phyloP scores from a whole-genome alignment of 1,140 invertebrate species.

The Brachionus koreanus region DNA sequence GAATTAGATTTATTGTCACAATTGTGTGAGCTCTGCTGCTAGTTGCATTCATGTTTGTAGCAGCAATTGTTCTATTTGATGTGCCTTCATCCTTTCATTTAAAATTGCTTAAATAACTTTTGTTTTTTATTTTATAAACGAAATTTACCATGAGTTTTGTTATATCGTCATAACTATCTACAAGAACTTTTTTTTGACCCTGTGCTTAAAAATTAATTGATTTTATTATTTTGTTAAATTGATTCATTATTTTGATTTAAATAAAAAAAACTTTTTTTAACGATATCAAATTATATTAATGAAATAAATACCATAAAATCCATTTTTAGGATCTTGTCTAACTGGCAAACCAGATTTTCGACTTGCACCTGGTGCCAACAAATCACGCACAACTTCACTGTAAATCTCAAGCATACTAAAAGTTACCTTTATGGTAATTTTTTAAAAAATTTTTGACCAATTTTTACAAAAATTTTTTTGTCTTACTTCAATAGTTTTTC shows the following conservation, averaged over 20 bases:
- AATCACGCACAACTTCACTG: constrained; percentile 65
- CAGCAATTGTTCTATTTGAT: constrained; percentile 64
- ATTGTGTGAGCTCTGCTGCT: constrained; percentile 67
- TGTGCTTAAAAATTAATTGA: constrained; percentile 58
- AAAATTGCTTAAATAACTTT: not conserved
- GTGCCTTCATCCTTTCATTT: constrained; percentile 61
- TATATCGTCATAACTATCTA: constrained; percentile 62
- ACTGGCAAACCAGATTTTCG: constrained; percentile 62
- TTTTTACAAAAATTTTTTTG: not conserved
- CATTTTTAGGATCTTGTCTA: constrained; percentile 64
- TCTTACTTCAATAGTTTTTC: constrained; percentile 25
- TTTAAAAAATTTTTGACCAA: constrained; percentile 46
- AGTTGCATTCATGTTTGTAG: constrained; percentile 68
- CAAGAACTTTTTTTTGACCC: constrained; percentile 60
- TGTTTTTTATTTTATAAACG: not conserved
- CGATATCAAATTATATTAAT: no score
- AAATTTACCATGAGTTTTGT: constrained; percentile 58
- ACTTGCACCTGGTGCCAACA: constrained; percentile 58
- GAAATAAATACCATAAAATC: constrained; percentile 63
- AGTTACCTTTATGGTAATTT: constrained; percentile 54
- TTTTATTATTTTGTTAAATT: not conserved
- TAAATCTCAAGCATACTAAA: constrained; percentile 69
- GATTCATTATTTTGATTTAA: no score
- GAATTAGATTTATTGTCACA: constrained; percentile 63
- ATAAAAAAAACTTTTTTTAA: no score